Evolutionary conservation across 2,797 vertebrate species (phyloP).

Genomic region (Rallus crepitans): DNA sequence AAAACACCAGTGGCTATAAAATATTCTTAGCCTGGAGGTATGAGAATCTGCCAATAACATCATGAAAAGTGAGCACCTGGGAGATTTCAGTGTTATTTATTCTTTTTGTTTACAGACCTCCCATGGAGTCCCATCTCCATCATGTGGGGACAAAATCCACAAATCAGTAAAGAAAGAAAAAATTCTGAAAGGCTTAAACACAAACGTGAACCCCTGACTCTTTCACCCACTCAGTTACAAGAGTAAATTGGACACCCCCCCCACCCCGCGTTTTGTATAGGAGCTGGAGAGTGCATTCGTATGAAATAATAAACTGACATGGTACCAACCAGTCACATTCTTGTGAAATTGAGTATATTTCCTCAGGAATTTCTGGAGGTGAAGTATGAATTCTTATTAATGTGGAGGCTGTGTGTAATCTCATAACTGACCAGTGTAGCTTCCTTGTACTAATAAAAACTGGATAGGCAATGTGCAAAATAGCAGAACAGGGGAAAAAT

Average conservation of each 20-base stretch:
- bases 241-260: neutral
- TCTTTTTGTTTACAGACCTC: neutral
- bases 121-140: neutral
- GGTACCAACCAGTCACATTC: neutral
- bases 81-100: neutral
- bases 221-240: neutral
- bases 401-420: neutral
- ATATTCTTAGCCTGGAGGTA: neutral
- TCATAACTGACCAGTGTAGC: neutral
- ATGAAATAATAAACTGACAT: neutral
- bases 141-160: neutral
- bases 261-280: rapidly evolving
- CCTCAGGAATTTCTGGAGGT: neutral
- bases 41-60: neutral
- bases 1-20: neutral
- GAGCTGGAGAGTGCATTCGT: neutral
- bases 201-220: neutral
- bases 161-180: neutral
- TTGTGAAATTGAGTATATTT: neutral
- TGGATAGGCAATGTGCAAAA: neutral
- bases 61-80: neutral
- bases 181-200: neutral
- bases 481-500: neutral
- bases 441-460: neutral
- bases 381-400: neutral